These are phyloP conservation scores for Microtus californicus DNA, from an alignment of 2,797 vertebrate genomes.

Conservation along the genomic window DNA sequence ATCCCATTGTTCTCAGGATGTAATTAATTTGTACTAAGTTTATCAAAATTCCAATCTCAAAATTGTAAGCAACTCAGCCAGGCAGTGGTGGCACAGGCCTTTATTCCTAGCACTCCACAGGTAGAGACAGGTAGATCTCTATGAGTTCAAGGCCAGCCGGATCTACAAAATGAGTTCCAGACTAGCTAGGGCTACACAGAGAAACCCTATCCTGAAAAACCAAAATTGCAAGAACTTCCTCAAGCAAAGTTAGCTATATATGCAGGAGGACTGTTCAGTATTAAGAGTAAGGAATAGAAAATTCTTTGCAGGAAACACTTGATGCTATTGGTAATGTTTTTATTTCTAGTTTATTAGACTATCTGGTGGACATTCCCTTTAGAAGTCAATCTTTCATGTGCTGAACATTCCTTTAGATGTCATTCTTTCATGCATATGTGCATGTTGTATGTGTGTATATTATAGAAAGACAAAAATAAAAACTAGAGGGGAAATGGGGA, in stretches of 20 bases:
- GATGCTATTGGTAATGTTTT: not conserved
- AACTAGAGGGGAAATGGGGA: not conserved
- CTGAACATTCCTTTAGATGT: not conserved
- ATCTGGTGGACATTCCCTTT: not conserved
- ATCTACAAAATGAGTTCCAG: not conserved
- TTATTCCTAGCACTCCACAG: not conserved
- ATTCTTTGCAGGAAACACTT: not conserved
- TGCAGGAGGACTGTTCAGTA: not conserved
- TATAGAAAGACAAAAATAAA: not conserved
- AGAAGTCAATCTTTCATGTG: not conserved
- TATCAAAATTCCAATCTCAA: constrained; percentile 59
- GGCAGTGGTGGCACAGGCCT: not conserved
- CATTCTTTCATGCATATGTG: not conserved
- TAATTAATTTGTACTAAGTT: constrained; percentile 49
- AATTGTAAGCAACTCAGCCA: not conserved
- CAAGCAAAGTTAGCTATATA: not conserved
- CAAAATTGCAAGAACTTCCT: constrained; percentile 25
- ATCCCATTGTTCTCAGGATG: constrained; percentile 54
- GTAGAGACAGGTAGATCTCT: not conserved
- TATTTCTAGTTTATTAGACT: constrained; percentile 10
- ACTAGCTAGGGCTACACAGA: not conserved
- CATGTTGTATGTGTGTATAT: not conserved
- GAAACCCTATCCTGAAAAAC: not conserved
- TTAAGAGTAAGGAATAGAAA: constrained; percentile 57
- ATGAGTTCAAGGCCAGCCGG: not conserved